Evolutionary conservation across 2,113 vertebrate species (phyloP), one percentile per base, ranked within the genome.

Genomic region (Globicephala melas): DNA sequence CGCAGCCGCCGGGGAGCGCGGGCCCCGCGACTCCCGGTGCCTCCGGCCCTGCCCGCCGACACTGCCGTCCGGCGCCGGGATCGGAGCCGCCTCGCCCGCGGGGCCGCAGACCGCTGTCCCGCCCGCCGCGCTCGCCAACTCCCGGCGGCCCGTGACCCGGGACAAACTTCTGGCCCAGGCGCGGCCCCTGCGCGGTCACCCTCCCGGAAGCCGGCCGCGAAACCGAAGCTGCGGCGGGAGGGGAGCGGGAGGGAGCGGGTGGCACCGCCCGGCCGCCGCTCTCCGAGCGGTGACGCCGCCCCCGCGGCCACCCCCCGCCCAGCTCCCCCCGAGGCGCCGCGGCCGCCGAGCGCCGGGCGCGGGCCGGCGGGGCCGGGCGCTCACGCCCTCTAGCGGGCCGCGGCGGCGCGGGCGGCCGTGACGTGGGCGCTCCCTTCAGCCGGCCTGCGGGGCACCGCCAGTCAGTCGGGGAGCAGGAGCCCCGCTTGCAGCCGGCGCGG

Each of bases 321-420:
- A 76, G 77, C 82, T 84, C 62, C 79, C 80, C 73, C 85, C 1
- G 70, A 79, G 70, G 65, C 90, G 44, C 76, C 65, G 26, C 63
- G 8, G 85, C 47, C 10, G 28, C 80, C 47, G 12, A 38, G 60
- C 67, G 33, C 77, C 8, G 47, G 62, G 77, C 77, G 44, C 41
- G 63, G 50, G 11, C 50, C 79, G 9, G 88, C 23, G 53, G 97
- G 89, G 93, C 84, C 53, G 96, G 12, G 55, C 89, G 96, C 97
- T 89, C 96, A 97, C 98, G 98, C 98, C 98, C 98, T 97, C 98
- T 99, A 98, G 98, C 95, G 98, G 98, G 65, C 93, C 96, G 91
- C 65, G 80, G 82, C 76, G 96, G 98, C 94, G 95, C 97, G 95
- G 93, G 76, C 79, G 98, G 98, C 98, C 98, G 98, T 98, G 98